phyloP scores from a whole-genome alignment of 2,113 vertebrate species.

The Brienomyrus brachyistius region DNA sequence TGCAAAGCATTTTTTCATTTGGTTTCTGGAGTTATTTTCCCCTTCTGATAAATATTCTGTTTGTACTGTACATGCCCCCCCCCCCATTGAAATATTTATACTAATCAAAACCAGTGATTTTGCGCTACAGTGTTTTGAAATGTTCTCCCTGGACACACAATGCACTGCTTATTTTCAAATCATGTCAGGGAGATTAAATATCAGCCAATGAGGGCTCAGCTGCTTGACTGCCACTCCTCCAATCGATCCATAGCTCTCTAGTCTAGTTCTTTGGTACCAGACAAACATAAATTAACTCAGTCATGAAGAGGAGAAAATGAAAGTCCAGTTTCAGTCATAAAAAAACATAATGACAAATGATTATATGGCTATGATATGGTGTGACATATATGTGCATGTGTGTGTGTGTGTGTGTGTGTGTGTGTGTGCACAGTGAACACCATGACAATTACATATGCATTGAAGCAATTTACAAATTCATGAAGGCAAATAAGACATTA shows the following conservation, averaged over 20 bases:
- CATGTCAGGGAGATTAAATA: background rate
- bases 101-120: background rate
- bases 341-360: background rate
- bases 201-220: background rate
- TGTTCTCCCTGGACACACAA: background rate
- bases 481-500: conserved; percentile 6
- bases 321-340: background rate
- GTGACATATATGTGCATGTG: background rate
- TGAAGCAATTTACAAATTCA: conserved; percentile 8
- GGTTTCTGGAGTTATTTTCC: background rate
- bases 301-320: background rate
- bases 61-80: background rate
- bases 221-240: background rate
- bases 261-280: background rate
- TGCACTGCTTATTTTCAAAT: background rate
- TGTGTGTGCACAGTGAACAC: background rate
- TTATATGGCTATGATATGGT: background rate
- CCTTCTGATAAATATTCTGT: background rate
- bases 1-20: background rate
- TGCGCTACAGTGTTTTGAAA: background rate
- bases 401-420: background rate
- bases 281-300: background rate
- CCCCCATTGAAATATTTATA: background rate
- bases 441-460: conserved; percentile 8
- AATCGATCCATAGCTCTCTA: background rate